Evolutionary conservation across 2,888 invertebrate species (phyloP), one percentile per base, ranked within the genome.

Genomic region (Elegia similella): DNA sequence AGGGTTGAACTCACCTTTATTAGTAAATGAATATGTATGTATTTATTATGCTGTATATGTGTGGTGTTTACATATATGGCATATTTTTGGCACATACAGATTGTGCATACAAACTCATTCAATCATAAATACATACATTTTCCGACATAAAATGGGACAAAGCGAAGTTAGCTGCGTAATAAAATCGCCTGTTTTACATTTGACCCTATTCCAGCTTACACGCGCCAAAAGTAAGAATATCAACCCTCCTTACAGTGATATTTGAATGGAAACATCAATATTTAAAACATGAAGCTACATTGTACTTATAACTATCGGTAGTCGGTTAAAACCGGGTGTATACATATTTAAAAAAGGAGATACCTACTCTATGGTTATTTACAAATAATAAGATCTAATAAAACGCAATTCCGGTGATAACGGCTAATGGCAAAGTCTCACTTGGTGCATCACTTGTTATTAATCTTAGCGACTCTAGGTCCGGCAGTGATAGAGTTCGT

Each of bases 241-340:
- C 5, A n/a, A 38, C 6, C 23, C 6, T 17, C 30, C 15, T 16
- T 50, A 16, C 34, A 34, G 34, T 23, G 23, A 29, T 32, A 32
- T 38, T 50, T 34, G 2, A 23, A 23, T 23, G 34, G 10, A 34
- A 34, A 50, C 32, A 32, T 13, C 48, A 48, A 48, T 32, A 48
- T 48, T 48, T 32, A 10, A 30, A 48, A 48, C 48, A 32, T 32
- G 48, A 50, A 50, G 16, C 12, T 17, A 34, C 16, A 50, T 50
- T 50, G 34, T 50, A 50, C 16, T 38, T 50, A 48, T 8, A 12
- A 32, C 32, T 48, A 48, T 48, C 32, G 48, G 32, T 48, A 48
- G 6, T 48, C 48, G 30, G 32, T 10, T 30, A 48, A 32, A 32
- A 13, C 47, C 47, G 38, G 12, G 46, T 46, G 17, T 48, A 15